Base-by-base conservation (phyloP, 1,140 invertebrate species). In the Drosophila insularis region DNA sequence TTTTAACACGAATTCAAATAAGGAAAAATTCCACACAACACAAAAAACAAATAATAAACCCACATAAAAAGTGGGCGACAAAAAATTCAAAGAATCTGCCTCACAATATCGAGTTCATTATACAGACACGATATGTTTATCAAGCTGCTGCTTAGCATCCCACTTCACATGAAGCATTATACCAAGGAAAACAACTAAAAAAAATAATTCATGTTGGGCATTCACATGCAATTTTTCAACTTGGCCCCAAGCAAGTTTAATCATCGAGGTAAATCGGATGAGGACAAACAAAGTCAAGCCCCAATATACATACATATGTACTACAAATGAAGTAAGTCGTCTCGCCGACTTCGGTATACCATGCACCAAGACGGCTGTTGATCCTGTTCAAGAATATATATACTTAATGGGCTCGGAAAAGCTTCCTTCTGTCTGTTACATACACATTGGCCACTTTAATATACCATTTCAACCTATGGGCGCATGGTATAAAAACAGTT, bases 251-350 rank as follows among this genome's bases (percentile, higher is more conserved):
- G 43, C 43, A 50, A 50, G 43, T 50, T 50, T 50, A 50, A 50
- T 50, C 43, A 50, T 50, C 43, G 43, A 50, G 43, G 43, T 50
- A 21, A n/a, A 50, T 50, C 43, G 19, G 43, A 21, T 50, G 43
- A 11, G 43, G 17, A 50, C 43, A 50, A 50, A 50, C 19, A 21
- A 50, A 50, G 43, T 50, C 43, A 50, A 50, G 10, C 43, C 43
- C 43, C 43, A 50, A 50, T 50, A 19, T 50, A 19, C 43, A 37
- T 21, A 50, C 17, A 19, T 50, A 19, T 17, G 13, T 21, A 50
- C 17, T 21, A 37, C 10, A 37, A 37, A n/a, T n/a, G n/a, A n/a
- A n/a, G n/a, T n/a, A n/a, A n/a, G n/a, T n/a, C n/a, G n/a, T n/a
- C n/a, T n/a, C n/a, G n/a, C n/a, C n/a, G n/a, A n/a, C n/a, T n/a